Evolutionary conservation across 1,140 invertebrate genomes (phyloP).

Genomic region (Lepidotrigona ventralis): DNA sequence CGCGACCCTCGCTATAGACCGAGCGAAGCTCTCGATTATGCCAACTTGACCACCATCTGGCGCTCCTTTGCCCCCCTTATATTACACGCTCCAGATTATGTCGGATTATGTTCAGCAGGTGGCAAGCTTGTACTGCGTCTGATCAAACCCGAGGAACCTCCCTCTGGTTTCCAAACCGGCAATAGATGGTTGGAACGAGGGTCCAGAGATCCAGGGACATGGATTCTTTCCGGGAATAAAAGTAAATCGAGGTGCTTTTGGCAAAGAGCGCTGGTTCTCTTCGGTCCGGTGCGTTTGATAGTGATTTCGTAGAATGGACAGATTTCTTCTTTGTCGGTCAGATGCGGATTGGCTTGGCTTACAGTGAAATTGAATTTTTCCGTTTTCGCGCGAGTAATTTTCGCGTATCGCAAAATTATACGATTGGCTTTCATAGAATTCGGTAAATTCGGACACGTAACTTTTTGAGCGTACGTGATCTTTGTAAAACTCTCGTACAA

Average conservation of each 20-base stretch:
- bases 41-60: constrained; percentile 63
- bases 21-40: constrained; percentile 63
- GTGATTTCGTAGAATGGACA: not conserved
- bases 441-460: not conserved
- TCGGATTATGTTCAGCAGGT: constrained; percentile 66
- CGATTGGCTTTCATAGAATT: not conserved
- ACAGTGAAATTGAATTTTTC: not conserved
- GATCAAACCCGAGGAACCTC: constrained; percentile 29
- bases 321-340: not conserved
- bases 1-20: constrained; percentile 41
- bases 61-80: constrained; percentile 55
- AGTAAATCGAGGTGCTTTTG: not conserved
- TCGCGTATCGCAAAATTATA: not conserved
- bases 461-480: not conserved
- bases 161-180: not conserved
- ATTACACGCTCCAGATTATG: constrained; percentile 66
- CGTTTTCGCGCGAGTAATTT: not conserved
- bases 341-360: not conserved
- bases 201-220: not conserved
- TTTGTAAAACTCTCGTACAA: not conserved
- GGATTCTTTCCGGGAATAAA: constrained; percentile 5
- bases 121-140: constrained; percentile 52
- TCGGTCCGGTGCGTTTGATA: not conserved
- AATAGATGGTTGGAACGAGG: not conserved
- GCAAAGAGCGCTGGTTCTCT: not conserved